Percentiles rank a stretch among this genome's conserved stretches.
Conservation (phyloP, 1,140 invertebrate genomes). For the Thalassaphorura encarpata region DNA sequence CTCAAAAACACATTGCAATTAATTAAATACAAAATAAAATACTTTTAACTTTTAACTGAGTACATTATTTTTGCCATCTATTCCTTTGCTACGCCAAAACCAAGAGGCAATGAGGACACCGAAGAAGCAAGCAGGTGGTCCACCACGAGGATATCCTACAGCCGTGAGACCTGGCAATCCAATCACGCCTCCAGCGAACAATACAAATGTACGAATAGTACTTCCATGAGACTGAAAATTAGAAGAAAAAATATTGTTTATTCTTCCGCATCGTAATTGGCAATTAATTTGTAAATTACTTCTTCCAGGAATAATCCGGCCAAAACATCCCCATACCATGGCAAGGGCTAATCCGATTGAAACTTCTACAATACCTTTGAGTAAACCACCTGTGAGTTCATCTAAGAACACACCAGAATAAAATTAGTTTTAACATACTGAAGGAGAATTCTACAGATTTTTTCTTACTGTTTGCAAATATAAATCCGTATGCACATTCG, state of each 20-base stretch:
- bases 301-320: slow-evolving; percentile 17
- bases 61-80: slow-evolving; percentile 22
- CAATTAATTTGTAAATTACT: too few species aligned
- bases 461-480: slow-evolving; percentile 17
- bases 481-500: slow-evolving; percentile 22
- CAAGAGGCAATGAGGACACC: slow-evolving; percentile 13
- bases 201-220: slow-evolving; percentile 7
- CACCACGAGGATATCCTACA: slow-evolving; percentile 23
- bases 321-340: slow-evolving; percentile 19
- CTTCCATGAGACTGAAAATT: slow-evolving; percentile 4
- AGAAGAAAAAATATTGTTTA: too few species aligned
- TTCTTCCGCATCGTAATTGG: too few species aligned
- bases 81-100: slow-evolving; percentile 16
- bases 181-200: slow-evolving; percentile 16
- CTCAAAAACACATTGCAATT: too few species aligned
- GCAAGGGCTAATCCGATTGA: slow-evolving; percentile 21
- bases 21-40: too few species aligned
- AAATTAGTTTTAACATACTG: not conserved
- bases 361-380: slow-evolving; percentile 23
- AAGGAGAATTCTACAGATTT: too few species aligned
- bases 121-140: slow-evolving; percentile 20
- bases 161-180: slow-evolving; percentile 18
- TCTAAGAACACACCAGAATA: too few species aligned
- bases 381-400: slow-evolving; percentile 2
- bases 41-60: too few species aligned